These are phyloP conservation scores for Drepanosiphum platanoidis DNA, from an alignment of 2,888 invertebrate species.

Conservation along the genomic window DNA sequence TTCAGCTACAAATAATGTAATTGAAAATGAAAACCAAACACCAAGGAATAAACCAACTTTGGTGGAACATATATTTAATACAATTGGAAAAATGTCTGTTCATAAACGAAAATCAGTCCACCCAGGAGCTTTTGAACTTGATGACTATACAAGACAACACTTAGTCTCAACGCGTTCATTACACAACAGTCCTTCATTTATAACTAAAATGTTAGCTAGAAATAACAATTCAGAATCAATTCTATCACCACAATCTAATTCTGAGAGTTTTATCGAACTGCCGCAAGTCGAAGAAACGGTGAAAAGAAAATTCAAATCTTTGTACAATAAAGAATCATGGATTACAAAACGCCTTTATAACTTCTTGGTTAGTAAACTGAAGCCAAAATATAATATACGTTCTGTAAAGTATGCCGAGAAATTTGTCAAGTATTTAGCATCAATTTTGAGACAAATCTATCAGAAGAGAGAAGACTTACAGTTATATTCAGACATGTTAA, in stretches of 20 bases:
- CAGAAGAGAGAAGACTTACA: conserved; percentile 4
- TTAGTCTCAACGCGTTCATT: background rate
- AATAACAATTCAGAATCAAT: background rate
- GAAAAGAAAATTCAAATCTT: conserved; percentile 15
- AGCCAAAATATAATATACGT: conserved; percentile 18
- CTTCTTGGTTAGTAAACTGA: conserved; percentile 24
- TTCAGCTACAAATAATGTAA: background rate
- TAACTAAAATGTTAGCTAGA: conserved; percentile 14
- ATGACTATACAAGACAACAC: background rate
- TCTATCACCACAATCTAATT: background rate
- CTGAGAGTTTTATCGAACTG: background rate
- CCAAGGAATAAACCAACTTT: conserved; percentile 13
- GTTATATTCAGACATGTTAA: conserved; percentile 36
- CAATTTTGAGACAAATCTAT: background rate
- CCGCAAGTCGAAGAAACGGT: background rate
- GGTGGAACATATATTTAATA: conserved; percentile 11
- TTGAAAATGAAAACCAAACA: background rate
- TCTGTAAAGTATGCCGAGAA: conserved; percentile 40
- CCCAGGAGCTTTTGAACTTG: conserved; percentile 30
- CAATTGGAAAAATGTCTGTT: conserved; percentile 40
- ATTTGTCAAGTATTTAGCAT: conserved; percentile 36
- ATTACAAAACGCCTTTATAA: conserved; percentile 46
- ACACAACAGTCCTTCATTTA: conserved; percentile 16
- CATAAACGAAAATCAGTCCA: conserved; percentile 1
- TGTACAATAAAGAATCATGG: conserved; percentile 54